These are phyloP conservation scores for Enteromius afrohamiltoni DNA, from an alignment of 2,797 vertebrate species.

Conservation along the genomic window DNA sequence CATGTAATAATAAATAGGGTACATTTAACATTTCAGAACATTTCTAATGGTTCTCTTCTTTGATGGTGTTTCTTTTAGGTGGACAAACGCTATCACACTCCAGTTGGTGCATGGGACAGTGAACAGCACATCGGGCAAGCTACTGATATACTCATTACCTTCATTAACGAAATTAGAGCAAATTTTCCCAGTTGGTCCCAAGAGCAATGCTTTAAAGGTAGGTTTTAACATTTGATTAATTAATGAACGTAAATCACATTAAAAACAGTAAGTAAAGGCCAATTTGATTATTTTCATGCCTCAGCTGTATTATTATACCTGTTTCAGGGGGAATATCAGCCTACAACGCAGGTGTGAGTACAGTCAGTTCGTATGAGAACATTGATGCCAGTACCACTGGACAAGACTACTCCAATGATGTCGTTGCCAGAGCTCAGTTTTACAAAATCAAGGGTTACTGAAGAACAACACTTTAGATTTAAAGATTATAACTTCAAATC, in stretches of 20 bases:
- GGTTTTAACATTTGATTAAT: neutral
- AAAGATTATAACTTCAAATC: neutral
- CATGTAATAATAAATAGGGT: too few species aligned
- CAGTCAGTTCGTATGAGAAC: constrained; percentile 53
- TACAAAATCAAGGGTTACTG: constrained; percentile 60
- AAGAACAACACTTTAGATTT: neutral
- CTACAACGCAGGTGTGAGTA: constrained; percentile 61
- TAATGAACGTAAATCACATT: neutral
- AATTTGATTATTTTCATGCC: neutral
- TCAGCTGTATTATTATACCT: neutral
- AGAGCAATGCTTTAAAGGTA: constrained; percentile 67
- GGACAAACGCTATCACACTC: constrained; percentile 57
- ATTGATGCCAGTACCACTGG: constrained; percentile 64
- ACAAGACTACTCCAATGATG: constrained; percentile 65
- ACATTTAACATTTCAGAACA: neutral
- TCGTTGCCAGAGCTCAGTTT: constrained; percentile 64
- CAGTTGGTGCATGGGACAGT: constrained; percentile 59
- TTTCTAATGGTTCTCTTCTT: neutral
- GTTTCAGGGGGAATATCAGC: constrained; percentile 65
- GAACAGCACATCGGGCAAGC: constrained; percentile 58
- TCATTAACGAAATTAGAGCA: constrained; percentile 41
- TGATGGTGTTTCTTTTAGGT: constrained; percentile 52
- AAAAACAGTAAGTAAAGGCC: neutral
- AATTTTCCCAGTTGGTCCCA: constrained; percentile 63
- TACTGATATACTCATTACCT: constrained; percentile 59